These are phyloP conservation scores for Atta colombica DNA, from an alignment of 1,140 invertebrate species.

Conservation along the genomic window DNA sequence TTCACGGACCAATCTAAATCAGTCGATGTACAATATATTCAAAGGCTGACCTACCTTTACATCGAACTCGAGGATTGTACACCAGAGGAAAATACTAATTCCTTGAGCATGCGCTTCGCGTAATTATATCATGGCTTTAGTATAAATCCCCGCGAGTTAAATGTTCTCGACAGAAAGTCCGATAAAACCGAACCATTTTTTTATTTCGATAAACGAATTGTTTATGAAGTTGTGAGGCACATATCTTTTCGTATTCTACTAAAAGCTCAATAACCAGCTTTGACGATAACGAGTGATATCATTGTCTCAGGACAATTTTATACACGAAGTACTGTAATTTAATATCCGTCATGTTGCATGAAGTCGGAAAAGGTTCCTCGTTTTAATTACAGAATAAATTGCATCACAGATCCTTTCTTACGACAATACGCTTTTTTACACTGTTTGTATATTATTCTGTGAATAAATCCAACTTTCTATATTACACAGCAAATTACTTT, in stretches of 20 bases:
- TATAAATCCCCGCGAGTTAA: not conserved
- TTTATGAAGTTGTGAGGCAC: not conserved
- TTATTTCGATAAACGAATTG: slow-evolving; percentile 1
- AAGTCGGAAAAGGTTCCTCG: slow-evolving; percentile 54
- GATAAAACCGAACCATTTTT: slow-evolving; percentile 26
- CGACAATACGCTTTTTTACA: not conserved
- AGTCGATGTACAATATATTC: slow-evolving; percentile 33
- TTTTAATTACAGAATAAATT: slow-evolving; percentile 70
- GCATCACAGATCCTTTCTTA: slow-evolving; percentile 1
- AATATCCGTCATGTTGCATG: slow-evolving; percentile 24
- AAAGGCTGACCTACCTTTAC: slow-evolving; percentile 26
- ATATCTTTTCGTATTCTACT: not conserved
- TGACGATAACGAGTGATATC: not conserved
- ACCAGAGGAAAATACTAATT: not conserved
- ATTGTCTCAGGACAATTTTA: slow-evolving; percentile 29
- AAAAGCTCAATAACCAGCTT: slow-evolving; percentile 15
- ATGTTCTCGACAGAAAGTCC: not conserved
- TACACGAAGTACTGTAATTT: slow-evolving; percentile 29
- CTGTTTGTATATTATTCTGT: slow-evolving; percentile 20
- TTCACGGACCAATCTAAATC: slow-evolving; percentile 24
- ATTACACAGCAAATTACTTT: not conserved
- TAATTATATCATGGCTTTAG: slow-evolving; percentile 39
- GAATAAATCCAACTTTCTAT: slow-evolving; percentile 17
- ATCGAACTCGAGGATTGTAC: not conserved
- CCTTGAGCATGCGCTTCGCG: not conserved